A percentile compares a stretch with the other conserved stretches of the same genome.
These are phyloP conservation scores for Odontesthes bonariensis DNA, from an alignment of 2,113 vertebrate genomes.

Conservation along the genomic window DNA sequence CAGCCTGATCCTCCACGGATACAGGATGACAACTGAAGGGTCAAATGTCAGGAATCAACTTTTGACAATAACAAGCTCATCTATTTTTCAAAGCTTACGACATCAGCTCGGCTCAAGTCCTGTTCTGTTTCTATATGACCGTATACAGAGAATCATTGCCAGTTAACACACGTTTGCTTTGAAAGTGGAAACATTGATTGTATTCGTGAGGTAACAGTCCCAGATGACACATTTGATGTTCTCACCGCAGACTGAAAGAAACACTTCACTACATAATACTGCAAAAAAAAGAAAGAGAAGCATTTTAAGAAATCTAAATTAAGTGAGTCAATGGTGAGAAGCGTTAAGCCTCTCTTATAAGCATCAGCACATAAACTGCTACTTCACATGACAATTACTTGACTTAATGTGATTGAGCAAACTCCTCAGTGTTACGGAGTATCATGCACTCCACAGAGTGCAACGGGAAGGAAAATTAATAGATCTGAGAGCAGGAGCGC, in stretches of 20 bases:
- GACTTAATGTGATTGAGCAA: constrained; percentile 43
- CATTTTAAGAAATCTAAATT: constrained; percentile 15
- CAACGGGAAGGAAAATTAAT: constrained; percentile 5
- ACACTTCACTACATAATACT: constrained; percentile 2
- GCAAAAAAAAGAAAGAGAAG: no score
- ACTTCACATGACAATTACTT: constrained; percentile 13
- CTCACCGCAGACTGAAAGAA: not conserved
- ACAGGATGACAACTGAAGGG: not conserved
- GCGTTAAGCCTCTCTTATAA: constrained; percentile 18
- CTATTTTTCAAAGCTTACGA: not conserved
- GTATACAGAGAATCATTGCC: not conserved
- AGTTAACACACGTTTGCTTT: constrained; percentile 4
- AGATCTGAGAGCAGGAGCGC: constrained; percentile 21
- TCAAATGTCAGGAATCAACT: constrained; percentile 31
- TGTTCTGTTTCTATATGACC: not conserved
- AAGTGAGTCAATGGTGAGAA: constrained; percentile 14
- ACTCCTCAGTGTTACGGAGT: constrained; percentile 25
- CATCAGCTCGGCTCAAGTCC: not conserved
- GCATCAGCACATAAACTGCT: constrained; percentile 8
- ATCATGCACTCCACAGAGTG: constrained; percentile 10
- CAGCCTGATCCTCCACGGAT: not conserved
- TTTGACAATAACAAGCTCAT: constrained; percentile 2
- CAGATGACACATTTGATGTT: not conserved
- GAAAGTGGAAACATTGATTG: not conserved
- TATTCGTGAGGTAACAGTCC: not conserved